A percentile compares a stretch with the other conserved stretches of the same genome.
Evolutionary conservation across 2,888 invertebrate genomes (phyloP).

Genomic region (Lissonota sp.): DNA sequence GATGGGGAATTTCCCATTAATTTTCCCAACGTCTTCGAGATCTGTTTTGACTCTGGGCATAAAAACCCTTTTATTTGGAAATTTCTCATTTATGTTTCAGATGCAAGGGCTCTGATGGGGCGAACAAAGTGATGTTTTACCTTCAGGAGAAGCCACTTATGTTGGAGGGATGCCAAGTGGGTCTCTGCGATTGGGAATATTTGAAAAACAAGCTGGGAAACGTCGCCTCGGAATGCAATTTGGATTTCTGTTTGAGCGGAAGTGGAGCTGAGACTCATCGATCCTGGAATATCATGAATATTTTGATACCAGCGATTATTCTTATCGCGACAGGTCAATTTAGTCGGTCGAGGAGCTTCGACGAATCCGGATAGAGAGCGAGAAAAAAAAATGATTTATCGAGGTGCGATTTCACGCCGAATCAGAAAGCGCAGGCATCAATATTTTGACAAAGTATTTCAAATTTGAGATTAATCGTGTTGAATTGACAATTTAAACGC

Average conservation of each 20-base stretch:
- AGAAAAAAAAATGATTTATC: neutral
- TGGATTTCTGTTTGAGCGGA: conserved; percentile 85
- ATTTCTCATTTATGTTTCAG: conserved; percentile 79
- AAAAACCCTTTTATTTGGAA: too few species aligned
- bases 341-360: neutral
- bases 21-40: neutral
- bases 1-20: too few species aligned
- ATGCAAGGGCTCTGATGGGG: conserved; percentile 83
- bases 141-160: conserved; percentile 89
- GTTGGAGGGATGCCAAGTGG: conserved; percentile 89
- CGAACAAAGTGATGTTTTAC: conserved; percentile 88
- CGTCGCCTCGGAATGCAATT: conserved; percentile 85
- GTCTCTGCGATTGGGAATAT: conserved; percentile 91
- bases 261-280: conserved; percentile 70
- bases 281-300: conserved; percentile 29
- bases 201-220: conserved; percentile 87
- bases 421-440: too few species aligned
- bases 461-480: neutral
- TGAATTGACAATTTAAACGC: neutral
- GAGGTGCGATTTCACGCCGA: neutral
- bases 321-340: conserved; percentile 38
- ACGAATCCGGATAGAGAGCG: conserved; percentile 5
- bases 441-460: neutral
- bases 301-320: conserved; percentile 43
- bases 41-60: neutral